Evolutionary conservation across 2,113 vertebrate genomes (phyloP), one percentile per base, ranked within the genome.

Genomic region (Tyrannus savana): DNA sequence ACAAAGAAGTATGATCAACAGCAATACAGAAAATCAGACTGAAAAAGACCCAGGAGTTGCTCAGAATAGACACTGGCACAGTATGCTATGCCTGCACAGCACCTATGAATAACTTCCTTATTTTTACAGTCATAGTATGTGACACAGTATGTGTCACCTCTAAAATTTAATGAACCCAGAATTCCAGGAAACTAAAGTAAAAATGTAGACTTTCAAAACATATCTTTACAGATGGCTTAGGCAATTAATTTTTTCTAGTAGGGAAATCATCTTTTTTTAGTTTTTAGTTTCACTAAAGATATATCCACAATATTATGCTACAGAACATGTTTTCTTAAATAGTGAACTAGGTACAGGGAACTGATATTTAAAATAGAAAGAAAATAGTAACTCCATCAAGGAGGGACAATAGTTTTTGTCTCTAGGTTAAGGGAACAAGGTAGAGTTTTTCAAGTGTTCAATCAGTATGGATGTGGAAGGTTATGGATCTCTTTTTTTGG

Each of bases 181-280:
- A 89, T 92, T 91, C 44, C 89, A 95, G 89, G 87, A 95, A 97
- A 95, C 76, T 17, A 75, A 92, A 94, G 56, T 33, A 41, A 84
- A 92, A 89, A 77, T 7, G 12, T 68, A 89, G 49, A 84, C 6
- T 13, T 84, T 89, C 72, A 92, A 93, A 89, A 68, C 15, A 3
- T 75, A 55, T 68, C 52, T 91, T 91, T 91, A 82, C 87, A 84
- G 56, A 41, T 1, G 2, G 64, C 44, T 78, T 31, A 64, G 49
- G 18, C 47, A 75, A 89, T 92, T 81, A 84, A 75, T 92, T 87
- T 87, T 68, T 67, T 84, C 56, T 86, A 53, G 59, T 28, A 78
- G 27, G 33, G n/a, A 89, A 87, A 81, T n/a, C 1, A 7, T 19
- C 17, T 92, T 87, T 88, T 88, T 67, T 92, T 81, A 67, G 10